These are phyloP conservation scores for Tortrix viridana DNA, from an alignment of 2,888 invertebrate genomes.

Conservation along the genomic window DNA sequence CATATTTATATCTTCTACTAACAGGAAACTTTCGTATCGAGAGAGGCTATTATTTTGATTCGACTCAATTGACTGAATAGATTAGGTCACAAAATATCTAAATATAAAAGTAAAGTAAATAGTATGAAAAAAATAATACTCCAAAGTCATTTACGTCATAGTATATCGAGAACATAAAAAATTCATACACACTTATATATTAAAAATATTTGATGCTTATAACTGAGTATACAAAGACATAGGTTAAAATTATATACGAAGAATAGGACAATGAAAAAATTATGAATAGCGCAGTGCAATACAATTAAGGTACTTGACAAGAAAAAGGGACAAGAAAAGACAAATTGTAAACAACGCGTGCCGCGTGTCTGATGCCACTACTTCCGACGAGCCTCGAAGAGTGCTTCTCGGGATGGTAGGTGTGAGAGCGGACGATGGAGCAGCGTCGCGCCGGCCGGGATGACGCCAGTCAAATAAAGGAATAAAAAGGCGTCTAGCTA, in stretches of 20 bases:
- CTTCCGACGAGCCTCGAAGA: neutral
- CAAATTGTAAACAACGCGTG: conserved; percentile 27
- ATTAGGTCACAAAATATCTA: conserved; percentile 77
- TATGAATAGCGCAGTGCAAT: conserved; percentile 68
- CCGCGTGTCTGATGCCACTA: neutral
- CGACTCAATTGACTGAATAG: conserved; percentile 83
- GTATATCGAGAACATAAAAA: conserved; percentile 52
- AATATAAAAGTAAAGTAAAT: conserved; percentile 53
- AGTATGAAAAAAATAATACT: conserved; percentile 66
- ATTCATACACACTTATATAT: conserved; percentile 48
- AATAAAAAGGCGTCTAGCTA: conserved; percentile 4
- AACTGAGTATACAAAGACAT: conserved; percentile 51
- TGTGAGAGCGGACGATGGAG: neutral
- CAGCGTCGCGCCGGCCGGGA: conserved; percentile 4
- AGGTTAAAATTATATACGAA: conserved; percentile 50
- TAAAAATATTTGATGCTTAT: conserved; percentile 45
- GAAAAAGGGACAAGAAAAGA: conserved; percentile 40
- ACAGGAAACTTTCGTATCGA: conserved; percentile 65
- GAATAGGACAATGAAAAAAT: conserved; percentile 48
- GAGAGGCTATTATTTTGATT: conserved; percentile 82
- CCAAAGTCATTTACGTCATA: conserved; percentile 60
- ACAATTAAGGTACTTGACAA: conserved; percentile 55
- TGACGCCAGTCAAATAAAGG: neutral
- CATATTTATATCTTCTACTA: conserved; percentile 51
- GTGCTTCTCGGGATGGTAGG: neutral